A percentile compares a stretch with the other conserved stretches of the same genome.
These are phyloP conservation scores for Trichopoda pennipes DNA, from an alignment of 2,888 invertebrate species.

Conservation along the genomic window DNA sequence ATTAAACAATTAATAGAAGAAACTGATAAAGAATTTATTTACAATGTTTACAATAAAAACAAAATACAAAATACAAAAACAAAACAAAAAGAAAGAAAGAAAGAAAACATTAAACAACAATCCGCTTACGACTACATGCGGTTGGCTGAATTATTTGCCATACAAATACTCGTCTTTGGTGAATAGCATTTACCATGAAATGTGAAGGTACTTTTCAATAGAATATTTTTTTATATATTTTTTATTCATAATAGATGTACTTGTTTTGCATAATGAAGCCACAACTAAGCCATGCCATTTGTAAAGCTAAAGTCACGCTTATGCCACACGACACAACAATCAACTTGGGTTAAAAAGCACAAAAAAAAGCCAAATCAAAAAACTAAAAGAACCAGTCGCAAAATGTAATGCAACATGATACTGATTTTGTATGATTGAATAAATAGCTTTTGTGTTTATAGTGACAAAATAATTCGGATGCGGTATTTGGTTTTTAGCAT, in stretches of 20 bases:
- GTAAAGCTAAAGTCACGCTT: slow-evolving; percentile 66
- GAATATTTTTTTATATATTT: slow-evolving; percentile 22
- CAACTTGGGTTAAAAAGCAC: slow-evolving; percentile 18
- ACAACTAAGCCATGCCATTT: slow-evolving; percentile 60
- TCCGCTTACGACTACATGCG: slow-evolving; percentile 39
- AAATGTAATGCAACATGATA: slow-evolving; percentile 51
- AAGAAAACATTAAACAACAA: slow-evolving; percentile 27
- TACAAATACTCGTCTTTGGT: slow-evolving; percentile 26
- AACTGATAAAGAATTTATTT: slow-evolving; percentile 42
- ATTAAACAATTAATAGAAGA: slow-evolving; percentile 49
- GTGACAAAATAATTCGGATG: slow-evolving; percentile 46
- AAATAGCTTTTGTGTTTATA: slow-evolving; percentile 4
- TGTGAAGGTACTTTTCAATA: slow-evolving; percentile 37
- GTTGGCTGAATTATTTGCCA: not conserved
- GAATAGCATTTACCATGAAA: slow-evolving; percentile 49
- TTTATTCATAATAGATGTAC: slow-evolving; percentile 48
- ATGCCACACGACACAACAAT: slow-evolving; percentile 68
- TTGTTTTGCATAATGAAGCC: slow-evolving; percentile 61
- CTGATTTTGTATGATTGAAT: not conserved
- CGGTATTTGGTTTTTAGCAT: not conserved
- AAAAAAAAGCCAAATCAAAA: slow-evolving; percentile 13
- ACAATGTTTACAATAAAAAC: too few species aligned
- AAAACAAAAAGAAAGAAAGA: not conserved
- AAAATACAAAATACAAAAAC: not conserved
- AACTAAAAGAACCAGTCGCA: slow-evolving; percentile 24